Evolutionary conservation across 92 coral and sea anemone species (phyloP), one percentile per base, ranked within the genome.

Genomic region (Isaurus tuberculatus): DNA sequence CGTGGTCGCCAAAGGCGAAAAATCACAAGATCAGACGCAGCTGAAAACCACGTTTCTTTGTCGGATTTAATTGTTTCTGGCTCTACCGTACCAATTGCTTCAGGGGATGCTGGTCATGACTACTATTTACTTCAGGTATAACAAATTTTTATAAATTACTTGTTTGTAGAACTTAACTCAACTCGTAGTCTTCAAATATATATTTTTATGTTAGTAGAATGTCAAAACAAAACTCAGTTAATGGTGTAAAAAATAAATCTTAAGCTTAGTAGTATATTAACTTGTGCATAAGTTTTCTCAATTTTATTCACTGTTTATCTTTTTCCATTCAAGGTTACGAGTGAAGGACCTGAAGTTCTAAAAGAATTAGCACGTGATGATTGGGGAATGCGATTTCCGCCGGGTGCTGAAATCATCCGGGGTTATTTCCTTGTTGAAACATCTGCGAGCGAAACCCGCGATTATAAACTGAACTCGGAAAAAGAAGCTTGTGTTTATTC

Each of bases 301-400:
- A 37, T n/a, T 64, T 64, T 25, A 10, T 26, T 64, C 34, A 25
- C 34, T 25, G 0, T 0, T 9, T 23, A 16, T 64, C 8, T 64
- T 64, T 28, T 64, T 28, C 27, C 16, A 10, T 28, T 28, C 26
- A 23, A 64, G 70, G 70, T 16, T 28, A 28, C 70, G 8, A 64
- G 70, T 64, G 70, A 27, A 23, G 70, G 70, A 64, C 70, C 33
- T 20, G 70, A 64, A 64, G 34, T 64, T 64, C 33, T 64, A 4
- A 27, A 64, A 64, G 16, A 27, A 28, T 29, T 27, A 28, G 26
- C 70, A 2, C 13, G 36, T 11, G 70, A 64, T 65, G 70, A 29
- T 65, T 65, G 70, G 70, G 70, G 70, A 65, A 14, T 49, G 57
- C 70, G 17, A 7, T 65, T 65, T 65, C 70, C 70, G 36, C 27